These are phyloP conservation scores for Drosophila mulleri DNA, from an alignment of 2,888 invertebrate genomes.

Conservation along the genomic window DNA sequence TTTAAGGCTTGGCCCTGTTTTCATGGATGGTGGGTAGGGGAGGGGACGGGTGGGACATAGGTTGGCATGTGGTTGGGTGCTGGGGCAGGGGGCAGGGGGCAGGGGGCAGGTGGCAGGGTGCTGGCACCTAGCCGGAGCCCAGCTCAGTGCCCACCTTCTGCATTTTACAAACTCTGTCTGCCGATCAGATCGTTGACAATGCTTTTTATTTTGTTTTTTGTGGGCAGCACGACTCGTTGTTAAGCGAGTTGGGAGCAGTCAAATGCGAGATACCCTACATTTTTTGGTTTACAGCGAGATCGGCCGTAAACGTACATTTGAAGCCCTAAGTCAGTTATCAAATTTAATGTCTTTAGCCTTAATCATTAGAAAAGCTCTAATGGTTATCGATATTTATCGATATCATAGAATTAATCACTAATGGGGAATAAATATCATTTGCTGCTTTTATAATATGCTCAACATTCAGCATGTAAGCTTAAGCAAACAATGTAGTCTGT, in stretches of 20 bases:
- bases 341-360: no score
- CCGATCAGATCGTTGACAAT: conserved; percentile 50
- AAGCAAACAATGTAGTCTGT: not conserved
- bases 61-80: not conserved
- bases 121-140: not conserved
- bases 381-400: conserved; percentile 1
- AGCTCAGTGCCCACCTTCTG: conserved; percentile 3
- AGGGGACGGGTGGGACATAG: no score
- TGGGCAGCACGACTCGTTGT: conserved; percentile 24
- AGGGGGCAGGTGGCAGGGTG: not conserved
- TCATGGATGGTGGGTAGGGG: not conserved
- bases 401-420: not conserved
- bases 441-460: no score
- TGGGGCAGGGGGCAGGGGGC: not conserved
- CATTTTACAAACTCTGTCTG: not conserved
- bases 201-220: conserved; percentile 16
- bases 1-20: conserved; percentile 41
- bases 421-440: not conserved
- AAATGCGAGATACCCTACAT: not conserved
- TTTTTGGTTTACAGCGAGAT: not conserved
- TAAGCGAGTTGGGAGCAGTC: not conserved
- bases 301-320: no score
- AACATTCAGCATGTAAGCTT: no score
- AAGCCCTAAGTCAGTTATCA: no score
- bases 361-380: fast-evolving